Conservation (phyloP, 2,113 vertebrate species). For the Gymnocephalus cernua region DNA sequence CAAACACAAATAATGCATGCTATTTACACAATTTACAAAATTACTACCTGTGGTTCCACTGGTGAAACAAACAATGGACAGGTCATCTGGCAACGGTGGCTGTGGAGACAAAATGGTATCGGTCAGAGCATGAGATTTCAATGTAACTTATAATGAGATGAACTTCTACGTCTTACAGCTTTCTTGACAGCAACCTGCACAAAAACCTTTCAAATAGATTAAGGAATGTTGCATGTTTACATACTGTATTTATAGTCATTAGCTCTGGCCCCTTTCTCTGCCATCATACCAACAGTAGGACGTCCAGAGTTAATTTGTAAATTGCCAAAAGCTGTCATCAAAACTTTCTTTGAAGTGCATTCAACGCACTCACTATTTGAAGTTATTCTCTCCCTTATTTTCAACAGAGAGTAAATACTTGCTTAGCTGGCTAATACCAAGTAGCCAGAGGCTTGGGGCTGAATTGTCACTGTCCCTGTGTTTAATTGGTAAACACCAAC, state of each 20-base stretch:
- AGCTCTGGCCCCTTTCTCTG: neutral
- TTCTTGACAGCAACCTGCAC: neutral
- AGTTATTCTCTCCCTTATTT: neutral
- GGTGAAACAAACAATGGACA: constrained; percentile 96
- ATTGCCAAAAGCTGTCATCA: neutral
- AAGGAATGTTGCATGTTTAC: neutral
- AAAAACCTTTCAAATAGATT: neutral
- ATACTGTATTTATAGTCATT: neutral
- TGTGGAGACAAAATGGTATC: constrained; percentile 68
- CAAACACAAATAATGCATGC: neutral
- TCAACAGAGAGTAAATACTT: neutral
- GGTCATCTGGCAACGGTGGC: constrained; percentile 92
- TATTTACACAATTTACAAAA: neutral
- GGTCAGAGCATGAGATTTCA: neutral
- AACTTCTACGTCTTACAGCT: neutral
- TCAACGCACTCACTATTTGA: no score
- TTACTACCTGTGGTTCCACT: constrained; percentile 93
- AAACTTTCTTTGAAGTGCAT: neutral
- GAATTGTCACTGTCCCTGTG: neutral
- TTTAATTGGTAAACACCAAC: neutral
- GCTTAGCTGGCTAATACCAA: neutral
- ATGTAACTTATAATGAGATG: neutral
- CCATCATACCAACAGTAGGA: neutral
- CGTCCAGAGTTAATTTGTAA: neutral
- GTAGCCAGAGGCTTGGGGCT: neutral